These are phyloP conservation scores for Spea hammondii DNA, from an alignment of 2,797 vertebrate species.

Conservation along the genomic window DNA sequence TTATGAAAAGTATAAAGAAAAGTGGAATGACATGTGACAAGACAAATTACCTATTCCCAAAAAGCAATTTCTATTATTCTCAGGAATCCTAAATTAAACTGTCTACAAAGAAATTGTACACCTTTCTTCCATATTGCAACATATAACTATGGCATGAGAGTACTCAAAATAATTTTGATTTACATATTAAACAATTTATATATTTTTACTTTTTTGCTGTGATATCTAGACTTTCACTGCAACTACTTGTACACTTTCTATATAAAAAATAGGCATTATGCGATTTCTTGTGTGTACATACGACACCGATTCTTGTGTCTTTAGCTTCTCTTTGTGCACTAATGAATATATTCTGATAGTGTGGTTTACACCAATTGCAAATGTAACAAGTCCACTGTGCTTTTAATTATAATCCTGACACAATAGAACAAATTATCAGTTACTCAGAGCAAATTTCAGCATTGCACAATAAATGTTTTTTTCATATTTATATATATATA, in stretches of 20 bases:
- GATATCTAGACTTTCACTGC: neutral
- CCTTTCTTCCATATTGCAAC: too few relatives aligned
- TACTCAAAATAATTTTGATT: too few relatives aligned
- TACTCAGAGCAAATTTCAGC: constrained; percentile 12
- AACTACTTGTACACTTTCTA: neutral
- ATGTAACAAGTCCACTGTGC: constrained; percentile 70
- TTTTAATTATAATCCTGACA: constrained; percentile 56
- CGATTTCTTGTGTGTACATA: neutral
- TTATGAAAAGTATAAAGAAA: too few relatives aligned
- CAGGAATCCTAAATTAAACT: too few relatives aligned
- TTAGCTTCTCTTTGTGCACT: constrained; percentile 14
- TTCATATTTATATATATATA: neutral
- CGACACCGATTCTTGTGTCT: constrained; percentile 6
- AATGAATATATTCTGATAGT: constrained; percentile 57
- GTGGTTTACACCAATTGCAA: constrained; percentile 26
- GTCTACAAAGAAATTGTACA: too few relatives aligned
- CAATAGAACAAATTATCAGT: constrained; percentile 13
- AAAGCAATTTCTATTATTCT: too few relatives aligned
- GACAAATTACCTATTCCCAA: too few relatives aligned
- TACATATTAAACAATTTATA: neutral
- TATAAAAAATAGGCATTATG: neutral
- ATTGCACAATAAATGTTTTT: constrained; percentile 5
- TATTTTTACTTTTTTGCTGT: neutral
- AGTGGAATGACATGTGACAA: too few relatives aligned
- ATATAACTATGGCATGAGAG: too few relatives aligned